Conservation (phyloP, 1,140 invertebrate species). For the Eriocheir sinensis region DNA sequence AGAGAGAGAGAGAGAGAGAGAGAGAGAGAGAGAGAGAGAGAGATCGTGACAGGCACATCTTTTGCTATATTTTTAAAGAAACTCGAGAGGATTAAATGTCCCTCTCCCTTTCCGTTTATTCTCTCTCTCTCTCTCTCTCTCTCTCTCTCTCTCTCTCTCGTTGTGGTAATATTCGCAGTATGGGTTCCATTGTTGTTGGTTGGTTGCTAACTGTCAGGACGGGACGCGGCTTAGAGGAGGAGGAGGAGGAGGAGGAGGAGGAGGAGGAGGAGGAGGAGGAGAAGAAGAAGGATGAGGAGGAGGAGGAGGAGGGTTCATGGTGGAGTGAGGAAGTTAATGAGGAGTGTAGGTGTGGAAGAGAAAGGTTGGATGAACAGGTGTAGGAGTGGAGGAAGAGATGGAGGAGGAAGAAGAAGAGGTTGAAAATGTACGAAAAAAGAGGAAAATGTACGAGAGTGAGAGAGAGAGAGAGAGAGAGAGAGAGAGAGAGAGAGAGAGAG, state of each 20-base stretch:
- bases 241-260: not conserved
- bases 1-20: slow-evolving; percentile 7
- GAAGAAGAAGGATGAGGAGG: not conserved
- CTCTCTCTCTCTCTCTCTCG: not conserved
- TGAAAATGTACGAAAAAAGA: too few species aligned
- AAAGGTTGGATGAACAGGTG: not conserved
- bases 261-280: not conserved
- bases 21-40: not conserved
- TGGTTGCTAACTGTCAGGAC: not conserved
- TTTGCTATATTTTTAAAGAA: not conserved
- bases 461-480: not conserved
- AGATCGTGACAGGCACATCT: not conserved
- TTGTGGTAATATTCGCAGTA: not conserved
- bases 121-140: not conserved
- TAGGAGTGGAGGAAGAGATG: not conserved
- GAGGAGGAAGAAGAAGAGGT: not conserved
- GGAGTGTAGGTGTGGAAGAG: too few species aligned
- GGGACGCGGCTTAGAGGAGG: too few species aligned
- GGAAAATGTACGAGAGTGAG: not conserved
- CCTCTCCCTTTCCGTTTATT: not conserved
- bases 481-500: slow-evolving; percentile 22
- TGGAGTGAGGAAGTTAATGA: not conserved
- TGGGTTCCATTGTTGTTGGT: not conserved
- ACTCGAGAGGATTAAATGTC: not conserved
- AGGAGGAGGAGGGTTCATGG: not conserved